Percentiles rank a stretch among this genome's conserved stretches.
These are phyloP conservation scores for Microtus montanus DNA, from an alignment of 2,113 vertebrate genomes.

Conservation along the genomic window DNA sequence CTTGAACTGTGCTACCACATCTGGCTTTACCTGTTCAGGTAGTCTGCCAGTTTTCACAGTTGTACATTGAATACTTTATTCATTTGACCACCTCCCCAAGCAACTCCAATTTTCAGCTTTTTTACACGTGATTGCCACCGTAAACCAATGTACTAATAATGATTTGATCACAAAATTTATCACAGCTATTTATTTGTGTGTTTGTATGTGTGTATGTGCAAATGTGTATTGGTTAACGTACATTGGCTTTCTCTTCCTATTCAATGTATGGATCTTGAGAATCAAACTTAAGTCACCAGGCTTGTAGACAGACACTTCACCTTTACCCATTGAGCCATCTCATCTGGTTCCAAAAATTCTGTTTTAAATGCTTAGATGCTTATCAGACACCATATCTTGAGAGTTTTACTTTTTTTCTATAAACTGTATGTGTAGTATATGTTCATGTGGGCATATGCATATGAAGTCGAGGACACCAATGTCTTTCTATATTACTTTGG, in stretches of 20 bases:
- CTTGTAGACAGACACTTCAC: not conserved
- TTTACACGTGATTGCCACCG: too few relatives aligned
- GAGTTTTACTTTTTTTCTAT: constrained; percentile 40
- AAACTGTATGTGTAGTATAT: not conserved
- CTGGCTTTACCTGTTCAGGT: not conserved
- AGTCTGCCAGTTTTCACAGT: not conserved
- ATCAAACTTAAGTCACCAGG: not conserved
- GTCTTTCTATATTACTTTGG: not conserved
- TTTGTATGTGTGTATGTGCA: not conserved
- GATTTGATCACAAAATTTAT: not conserved
- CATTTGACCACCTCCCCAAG: not conserved
- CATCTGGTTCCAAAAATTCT: not conserved
- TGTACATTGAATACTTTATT: not conserved
- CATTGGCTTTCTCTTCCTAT: not conserved
- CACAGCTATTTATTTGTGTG: not conserved
- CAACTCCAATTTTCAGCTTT: not conserved
- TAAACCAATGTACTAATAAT: not conserved
- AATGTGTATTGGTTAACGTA: not conserved
- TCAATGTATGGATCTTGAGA: not conserved
- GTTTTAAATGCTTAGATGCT: not conserved
- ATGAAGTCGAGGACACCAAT: not conserved
- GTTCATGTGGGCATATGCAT: not conserved
- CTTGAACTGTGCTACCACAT: not conserved
- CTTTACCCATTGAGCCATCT: not conserved
- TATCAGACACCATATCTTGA: not conserved